Percentiles rank a stretch among this genome's conserved stretches.
Evolutionary conservation across 1,140 invertebrate genomes (phyloP).

Genomic region (Hycleus cichorii): DNA sequence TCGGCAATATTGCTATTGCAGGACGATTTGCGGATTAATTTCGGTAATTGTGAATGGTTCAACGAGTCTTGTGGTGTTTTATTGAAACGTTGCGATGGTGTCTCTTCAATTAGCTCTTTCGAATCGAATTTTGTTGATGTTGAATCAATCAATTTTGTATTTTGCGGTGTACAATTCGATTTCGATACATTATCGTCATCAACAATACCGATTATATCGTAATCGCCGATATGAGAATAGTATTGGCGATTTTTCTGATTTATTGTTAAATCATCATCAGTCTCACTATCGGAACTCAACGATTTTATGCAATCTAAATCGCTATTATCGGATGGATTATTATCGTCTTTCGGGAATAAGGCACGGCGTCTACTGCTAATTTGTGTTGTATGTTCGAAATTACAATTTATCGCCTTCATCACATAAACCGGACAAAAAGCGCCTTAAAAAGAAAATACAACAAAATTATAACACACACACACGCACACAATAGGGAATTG

Average conservation of each 20-base stretch:
- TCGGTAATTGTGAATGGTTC: conserved; percentile 26
- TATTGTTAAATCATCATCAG: not conserved
- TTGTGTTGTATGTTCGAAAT: not conserved
- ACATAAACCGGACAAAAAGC: not conserved
- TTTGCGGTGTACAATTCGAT: conserved; percentile 1
- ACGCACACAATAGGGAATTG: too few relatives aligned
- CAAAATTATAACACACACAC: too few relatives aligned
- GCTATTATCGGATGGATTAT: not conserved
- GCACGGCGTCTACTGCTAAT: conserved; percentile 3
- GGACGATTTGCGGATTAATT: conserved; percentile 28
- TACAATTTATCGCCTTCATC: conserved; percentile 4
- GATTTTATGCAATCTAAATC: conserved; percentile 9
- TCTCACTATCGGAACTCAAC: conserved; percentile 3
- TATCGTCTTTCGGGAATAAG: conserved; percentile 1
- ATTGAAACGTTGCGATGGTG: conserved; percentile 42
- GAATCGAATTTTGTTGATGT: too few relatives aligned
- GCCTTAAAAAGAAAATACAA: too few relatives aligned
- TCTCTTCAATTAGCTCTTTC: conserved; percentile 22
- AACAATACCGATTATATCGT: conserved; percentile 18
- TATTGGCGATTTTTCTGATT: not conserved
- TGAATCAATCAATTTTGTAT: conserved; percentile 8
- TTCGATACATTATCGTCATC: conserved; percentile 9
- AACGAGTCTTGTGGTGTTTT: conserved; percentile 47
- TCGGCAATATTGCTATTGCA: too few relatives aligned
- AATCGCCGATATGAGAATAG: conserved; percentile 5